Conservation (phyloP, 2,888 invertebrate species). For the Abscondita cerata region DNA sequence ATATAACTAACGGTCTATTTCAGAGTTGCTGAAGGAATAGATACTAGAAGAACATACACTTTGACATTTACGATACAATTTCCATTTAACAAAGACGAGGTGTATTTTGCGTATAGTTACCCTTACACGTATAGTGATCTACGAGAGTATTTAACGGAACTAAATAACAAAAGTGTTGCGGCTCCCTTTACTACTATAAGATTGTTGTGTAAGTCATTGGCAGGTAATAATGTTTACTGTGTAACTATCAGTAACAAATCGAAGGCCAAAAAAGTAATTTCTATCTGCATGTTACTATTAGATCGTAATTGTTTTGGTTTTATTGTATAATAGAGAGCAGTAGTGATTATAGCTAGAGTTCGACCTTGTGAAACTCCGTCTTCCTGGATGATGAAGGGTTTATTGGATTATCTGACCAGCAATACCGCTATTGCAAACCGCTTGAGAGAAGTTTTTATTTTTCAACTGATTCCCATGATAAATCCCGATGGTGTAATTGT, state of each 20-base stretch:
- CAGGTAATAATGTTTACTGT: slow-evolving; percentile 91
- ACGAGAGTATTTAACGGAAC: slow-evolving; percentile 75
- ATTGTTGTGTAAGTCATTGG: slow-evolving; percentile 80
- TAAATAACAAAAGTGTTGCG: slow-evolving; percentile 85
- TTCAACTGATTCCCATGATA: slow-evolving; percentile 95
- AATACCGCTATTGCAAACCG: slow-evolving; percentile 81
- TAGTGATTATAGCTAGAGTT: slow-evolving; percentile 89
- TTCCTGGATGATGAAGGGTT: slow-evolving; percentile 97
- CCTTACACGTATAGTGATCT: slow-evolving; percentile 94
- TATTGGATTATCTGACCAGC: slow-evolving; percentile 88
- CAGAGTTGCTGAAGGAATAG: slow-evolving; percentile 63
- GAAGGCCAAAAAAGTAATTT: slow-evolving; percentile 46
- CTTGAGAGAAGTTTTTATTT: slow-evolving; percentile 90
- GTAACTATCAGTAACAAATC: slow-evolving; percentile 76
- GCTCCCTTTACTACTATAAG: slow-evolving; percentile 82
- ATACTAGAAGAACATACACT: slow-evolving; percentile 81
- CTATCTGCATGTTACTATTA: too few species aligned
- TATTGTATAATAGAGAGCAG: slow-evolving; percentile 85
- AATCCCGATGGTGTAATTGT: slow-evolving; percentile 96
- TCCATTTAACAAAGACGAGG: slow-evolving; percentile 85
- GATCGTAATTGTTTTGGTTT: too few species aligned
- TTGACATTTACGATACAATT: slow-evolving; percentile 90
- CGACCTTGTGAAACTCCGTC: slow-evolving; percentile 96
- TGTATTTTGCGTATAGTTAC: slow-evolving; percentile 92
- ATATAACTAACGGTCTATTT: slow-evolving; percentile 45